Conservation (phyloP, 2,113 vertebrate species). For the Pterocles gutturalis region DNA sequence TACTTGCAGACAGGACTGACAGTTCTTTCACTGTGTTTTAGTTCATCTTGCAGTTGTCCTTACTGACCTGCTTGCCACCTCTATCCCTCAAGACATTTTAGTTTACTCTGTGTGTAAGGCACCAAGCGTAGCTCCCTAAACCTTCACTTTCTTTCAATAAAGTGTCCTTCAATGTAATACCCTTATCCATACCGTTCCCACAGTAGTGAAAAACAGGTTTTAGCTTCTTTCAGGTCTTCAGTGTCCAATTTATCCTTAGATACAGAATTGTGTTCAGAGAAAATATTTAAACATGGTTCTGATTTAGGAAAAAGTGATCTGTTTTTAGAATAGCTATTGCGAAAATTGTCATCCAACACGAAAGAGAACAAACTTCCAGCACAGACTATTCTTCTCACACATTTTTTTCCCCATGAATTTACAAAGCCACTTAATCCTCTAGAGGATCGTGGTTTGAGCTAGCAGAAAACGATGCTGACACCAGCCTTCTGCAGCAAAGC, state of each 20-base stretch:
- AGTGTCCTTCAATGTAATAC: background rate
- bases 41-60: background rate
- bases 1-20: background rate
- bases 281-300: background rate
- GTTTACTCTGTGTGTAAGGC: background rate
- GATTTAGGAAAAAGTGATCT: background rate
- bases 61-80: background rate
- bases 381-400: background rate
- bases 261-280: background rate
- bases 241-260: background rate
- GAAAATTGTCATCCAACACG: background rate
- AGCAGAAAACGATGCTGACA: background rate
- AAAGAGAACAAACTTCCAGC: background rate
- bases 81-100: background rate
- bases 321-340: background rate
- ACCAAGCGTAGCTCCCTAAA: background rate
- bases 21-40: background rate
- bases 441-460: background rate
- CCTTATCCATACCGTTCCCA: background rate
- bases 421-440: background rate
- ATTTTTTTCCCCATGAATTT: background rate
- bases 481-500: background rate
- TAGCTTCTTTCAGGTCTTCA: background rate
- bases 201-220: background rate
- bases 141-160: background rate